phyloP scores from a whole-genome alignment of 2,888 invertebrate genomes.

The Polydrusus pterygomalis region DNA sequence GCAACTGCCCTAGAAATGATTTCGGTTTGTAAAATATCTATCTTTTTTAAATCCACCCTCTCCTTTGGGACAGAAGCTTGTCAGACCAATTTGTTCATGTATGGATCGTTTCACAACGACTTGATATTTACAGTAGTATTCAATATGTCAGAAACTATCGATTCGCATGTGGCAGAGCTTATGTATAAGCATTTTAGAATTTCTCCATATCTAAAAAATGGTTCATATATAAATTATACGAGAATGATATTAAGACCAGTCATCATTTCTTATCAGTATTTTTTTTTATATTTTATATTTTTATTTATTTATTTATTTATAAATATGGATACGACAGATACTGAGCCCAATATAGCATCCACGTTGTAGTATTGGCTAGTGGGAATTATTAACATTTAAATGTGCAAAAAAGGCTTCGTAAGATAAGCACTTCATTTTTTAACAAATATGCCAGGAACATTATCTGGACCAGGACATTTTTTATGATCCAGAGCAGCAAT shows the following conservation, averaged over 20 bases:
- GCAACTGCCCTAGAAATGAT: conserved; percentile 31
- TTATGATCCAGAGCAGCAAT: too few species aligned
- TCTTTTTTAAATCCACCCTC: conserved; percentile 21
- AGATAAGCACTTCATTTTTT: too few species aligned
- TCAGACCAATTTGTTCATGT: conserved; percentile 12
- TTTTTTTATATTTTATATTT: background rate
- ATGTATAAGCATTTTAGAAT: too few species aligned
- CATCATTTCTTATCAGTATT: conserved; percentile 14
- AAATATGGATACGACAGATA: too few species aligned
- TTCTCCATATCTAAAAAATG: too few species aligned
- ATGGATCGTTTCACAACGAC: background rate
- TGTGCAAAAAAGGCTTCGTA: too few species aligned
- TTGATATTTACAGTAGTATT: too few species aligned
- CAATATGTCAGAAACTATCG: too few species aligned
- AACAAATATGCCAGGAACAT: too few species aligned
- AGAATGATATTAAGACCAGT: background rate
- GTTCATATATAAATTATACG: background rate
- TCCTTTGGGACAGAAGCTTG: conserved; percentile 14
- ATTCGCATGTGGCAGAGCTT: too few species aligned
- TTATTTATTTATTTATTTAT: background rate
- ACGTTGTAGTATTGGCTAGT: background rate
- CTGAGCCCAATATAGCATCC: too few species aligned
- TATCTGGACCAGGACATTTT: too few species aligned
- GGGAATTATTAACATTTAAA: background rate
- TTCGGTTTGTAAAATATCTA: conserved; percentile 33